Evolutionary conservation across 2,113 vertebrate species (phyloP).

Genomic region (Psephotus haematonotus): DNA sequence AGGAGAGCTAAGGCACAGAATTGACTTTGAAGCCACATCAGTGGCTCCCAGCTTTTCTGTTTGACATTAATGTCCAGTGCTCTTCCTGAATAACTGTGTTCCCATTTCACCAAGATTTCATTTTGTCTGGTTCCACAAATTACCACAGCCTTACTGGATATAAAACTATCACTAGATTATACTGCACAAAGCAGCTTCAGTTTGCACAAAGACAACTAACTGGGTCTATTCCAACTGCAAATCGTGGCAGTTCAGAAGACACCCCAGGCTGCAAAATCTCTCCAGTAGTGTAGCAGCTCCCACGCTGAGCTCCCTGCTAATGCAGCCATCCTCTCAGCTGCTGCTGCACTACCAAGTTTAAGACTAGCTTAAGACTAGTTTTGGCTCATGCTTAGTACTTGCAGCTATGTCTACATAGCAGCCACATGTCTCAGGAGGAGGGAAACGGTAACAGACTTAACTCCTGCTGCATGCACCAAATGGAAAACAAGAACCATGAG

Average conservation of each 20-base stretch:
- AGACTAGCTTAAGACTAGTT: neutral
- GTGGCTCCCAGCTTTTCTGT: neutral
- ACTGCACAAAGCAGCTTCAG: neutral
- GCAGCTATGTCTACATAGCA: accelerated
- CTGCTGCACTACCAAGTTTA: neutral
- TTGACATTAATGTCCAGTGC: accelerated
- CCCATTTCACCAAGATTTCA: neutral
- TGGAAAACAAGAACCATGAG: neutral
- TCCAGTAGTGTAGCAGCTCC: neutral
- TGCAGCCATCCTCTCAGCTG: neutral
- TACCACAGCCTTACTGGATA: neutral
- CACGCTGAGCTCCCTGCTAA: neutral
- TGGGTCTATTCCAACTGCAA: neutral
- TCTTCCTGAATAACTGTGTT: accelerated
- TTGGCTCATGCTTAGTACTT: neutral
- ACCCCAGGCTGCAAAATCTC: neutral
- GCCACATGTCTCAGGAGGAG: neutral
- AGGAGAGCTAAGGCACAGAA: neutral
- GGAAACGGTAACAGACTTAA: neutral
- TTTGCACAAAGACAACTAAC: too few relatives aligned
- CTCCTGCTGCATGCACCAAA: accelerated
- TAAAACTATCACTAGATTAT: accelerated
- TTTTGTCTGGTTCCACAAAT: too few relatives aligned
- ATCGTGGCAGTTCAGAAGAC: neutral
- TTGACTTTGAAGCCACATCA: accelerated